phyloP scores from a whole-genome alignment of 2,113 vertebrate species.

The Lagenorhynchus albirostris region DNA sequence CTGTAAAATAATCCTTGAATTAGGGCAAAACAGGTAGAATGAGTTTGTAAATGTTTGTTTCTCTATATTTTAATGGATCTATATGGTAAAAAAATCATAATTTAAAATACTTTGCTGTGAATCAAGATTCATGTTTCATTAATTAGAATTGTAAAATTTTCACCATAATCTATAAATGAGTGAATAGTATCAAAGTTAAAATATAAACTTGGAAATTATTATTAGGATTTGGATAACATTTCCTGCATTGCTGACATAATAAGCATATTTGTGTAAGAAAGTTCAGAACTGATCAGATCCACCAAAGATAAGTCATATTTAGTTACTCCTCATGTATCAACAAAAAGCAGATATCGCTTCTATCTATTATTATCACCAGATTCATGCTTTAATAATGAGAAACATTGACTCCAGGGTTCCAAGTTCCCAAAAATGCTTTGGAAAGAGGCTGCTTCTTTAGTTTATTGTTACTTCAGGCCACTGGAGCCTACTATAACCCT shows the following conservation, averaged over 20 bases:
- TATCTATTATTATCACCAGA: neutral
- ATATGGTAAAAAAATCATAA: neutral
- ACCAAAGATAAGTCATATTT: constrained; percentile 36
- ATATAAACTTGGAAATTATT: neutral
- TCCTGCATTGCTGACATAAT: constrained; percentile 37
- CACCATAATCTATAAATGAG: neutral
- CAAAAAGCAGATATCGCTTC: neutral
- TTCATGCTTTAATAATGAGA: neutral
- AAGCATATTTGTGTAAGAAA: constrained; percentile 24
- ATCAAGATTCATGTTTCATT: neutral
- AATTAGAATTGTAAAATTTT: neutral
- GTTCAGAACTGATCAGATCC: neutral
- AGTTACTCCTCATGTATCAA: neutral
- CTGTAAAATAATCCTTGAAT: neutral
- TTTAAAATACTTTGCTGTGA: neutral
- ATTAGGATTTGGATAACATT: constrained; percentile 10
- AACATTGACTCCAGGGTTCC: neutral
- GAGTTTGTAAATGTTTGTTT: neutral
- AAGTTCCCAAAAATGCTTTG: neutral
- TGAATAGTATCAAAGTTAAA: neutral
- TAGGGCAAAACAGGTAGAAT: neutral
- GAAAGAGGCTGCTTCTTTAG: neutral
- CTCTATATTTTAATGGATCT: neutral
- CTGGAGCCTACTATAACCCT: neutral
- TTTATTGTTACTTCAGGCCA: neutral